Percentiles rank a stretch among this genome's conserved stretches.
These are phyloP conservation scores for Argentina silus DNA, from an alignment of 2,797 vertebrate species.

Conservation along the genomic window DNA sequence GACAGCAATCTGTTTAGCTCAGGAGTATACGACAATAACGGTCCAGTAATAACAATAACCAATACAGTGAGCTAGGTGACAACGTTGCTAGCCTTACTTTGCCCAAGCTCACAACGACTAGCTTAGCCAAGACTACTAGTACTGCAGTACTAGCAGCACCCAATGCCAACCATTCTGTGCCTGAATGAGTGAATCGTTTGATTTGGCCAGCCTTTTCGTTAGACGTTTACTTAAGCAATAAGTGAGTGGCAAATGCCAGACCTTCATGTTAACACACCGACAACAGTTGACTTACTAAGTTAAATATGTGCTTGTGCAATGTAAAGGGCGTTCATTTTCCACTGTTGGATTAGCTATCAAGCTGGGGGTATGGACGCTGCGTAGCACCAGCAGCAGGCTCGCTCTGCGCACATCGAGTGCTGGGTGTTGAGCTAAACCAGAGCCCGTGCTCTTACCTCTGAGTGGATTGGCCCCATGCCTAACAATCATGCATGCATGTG, in stretches of 20 bases:
- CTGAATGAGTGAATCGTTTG: not conserved
- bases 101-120: too few relatives aligned
- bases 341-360: not conserved
- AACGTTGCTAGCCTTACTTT: not conserved
- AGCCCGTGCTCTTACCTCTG: not conserved
- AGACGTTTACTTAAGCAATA: not conserved
- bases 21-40: too few relatives aligned
- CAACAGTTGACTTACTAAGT: not conserved
- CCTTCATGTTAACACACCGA: not conserved
- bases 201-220: not conserved
- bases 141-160: too few relatives aligned
- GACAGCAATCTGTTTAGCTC: too few relatives aligned
- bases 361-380: conserved; percentile 2
- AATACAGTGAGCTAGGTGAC: not conserved
- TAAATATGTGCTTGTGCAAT: not conserved
- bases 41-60: too few relatives aligned
- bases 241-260: not conserved
- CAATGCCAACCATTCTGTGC: too few relatives aligned
- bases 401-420: conserved; percentile 5
- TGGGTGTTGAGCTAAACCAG: not conserved
- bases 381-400: conserved; percentile 7
- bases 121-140: too few relatives aligned
- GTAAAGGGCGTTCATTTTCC: not conserved
- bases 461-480: not conserved
- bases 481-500: not conserved